phyloP scores from a whole-genome alignment of 2,797 vertebrate species.

The Amazonetta brasiliensis region DNA sequence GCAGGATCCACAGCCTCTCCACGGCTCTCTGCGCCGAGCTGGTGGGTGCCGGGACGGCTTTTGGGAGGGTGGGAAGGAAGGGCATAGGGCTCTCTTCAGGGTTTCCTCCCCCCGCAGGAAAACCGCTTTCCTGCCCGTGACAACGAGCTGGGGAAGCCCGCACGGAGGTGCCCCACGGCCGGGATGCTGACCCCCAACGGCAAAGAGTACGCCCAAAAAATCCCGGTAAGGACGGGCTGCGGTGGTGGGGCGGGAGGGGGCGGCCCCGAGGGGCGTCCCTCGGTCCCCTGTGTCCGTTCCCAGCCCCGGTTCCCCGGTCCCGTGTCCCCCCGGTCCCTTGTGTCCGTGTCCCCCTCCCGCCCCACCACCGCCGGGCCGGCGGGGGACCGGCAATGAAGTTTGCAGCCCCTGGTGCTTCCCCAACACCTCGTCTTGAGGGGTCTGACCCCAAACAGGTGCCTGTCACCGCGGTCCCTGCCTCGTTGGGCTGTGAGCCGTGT shows the following conservation, averaged over 20 bases:
- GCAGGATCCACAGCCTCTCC: conserved; percentile 83
- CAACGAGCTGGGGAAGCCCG: conserved; percentile 80
- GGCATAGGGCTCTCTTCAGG: not conserved
- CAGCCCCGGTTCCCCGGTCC: too few species aligned
- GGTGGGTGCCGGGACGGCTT: conserved; percentile 65
- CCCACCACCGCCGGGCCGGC: fast-evolving
- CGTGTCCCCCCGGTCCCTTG: too few species aligned
- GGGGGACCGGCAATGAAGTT: not conserved
- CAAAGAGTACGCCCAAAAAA: conserved; percentile 86
- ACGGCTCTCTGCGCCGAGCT: conserved; percentile 82
- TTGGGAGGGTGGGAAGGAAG: too few species aligned
- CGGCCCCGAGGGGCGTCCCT: not conserved
- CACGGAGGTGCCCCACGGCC: conserved; percentile 85
- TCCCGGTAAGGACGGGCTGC: conserved; percentile 74
- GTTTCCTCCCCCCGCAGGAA: conserved; percentile 68
- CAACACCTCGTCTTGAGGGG: not conserved
- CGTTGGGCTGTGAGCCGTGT: too few species aligned
- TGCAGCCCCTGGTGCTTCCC: not conserved
- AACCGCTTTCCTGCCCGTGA: conserved; percentile 80
- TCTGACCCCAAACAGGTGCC: not conserved
- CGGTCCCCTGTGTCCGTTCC: not conserved
- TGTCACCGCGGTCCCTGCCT: not conserved
- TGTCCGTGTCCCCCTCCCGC: too few species aligned
- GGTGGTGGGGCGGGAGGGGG: not conserved
- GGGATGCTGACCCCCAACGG: conserved; percentile 84